Conservation (phyloP, 2,113 vertebrate species). For the Benitochromis conjunctus region DNA sequence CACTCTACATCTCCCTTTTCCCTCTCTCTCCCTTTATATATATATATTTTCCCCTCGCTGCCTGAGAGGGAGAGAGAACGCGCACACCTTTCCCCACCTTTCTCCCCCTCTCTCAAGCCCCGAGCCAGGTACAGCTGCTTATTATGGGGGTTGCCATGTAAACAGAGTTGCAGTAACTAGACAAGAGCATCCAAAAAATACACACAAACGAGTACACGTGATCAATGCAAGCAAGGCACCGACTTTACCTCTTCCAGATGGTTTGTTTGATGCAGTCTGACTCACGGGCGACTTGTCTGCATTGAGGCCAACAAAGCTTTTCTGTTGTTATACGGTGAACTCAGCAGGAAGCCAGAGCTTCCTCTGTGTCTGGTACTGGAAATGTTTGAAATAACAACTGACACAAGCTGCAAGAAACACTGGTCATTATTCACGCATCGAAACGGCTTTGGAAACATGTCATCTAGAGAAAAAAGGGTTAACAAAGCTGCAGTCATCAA, state of each 20-base stretch:
- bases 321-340: slow-evolving; percentile 43
- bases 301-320: slow-evolving; percentile 18
- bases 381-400: slow-evolving; percentile 18
- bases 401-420: not conserved
- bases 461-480: not conserved
- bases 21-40: not conserved
- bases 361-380: slow-evolving; percentile 25
- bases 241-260: slow-evolving; percentile 38
- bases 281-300: slow-evolving; percentile 15
- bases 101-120: not conserved
- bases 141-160: slow-evolving; percentile 58
- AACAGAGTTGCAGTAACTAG: slow-evolving; percentile 39
- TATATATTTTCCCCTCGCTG: not conserved
- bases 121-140: slow-evolving; percentile 18
- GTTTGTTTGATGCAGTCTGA: slow-evolving; percentile 22
- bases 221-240: not conserved
- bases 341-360: slow-evolving; percentile 49
- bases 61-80: not conserved
- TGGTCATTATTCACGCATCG: not conserved
- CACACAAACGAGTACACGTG: not conserved
- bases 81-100: slow-evolving; percentile 7
- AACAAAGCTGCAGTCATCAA: not conserved
- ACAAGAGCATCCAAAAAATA: slow-evolving; percentile 20
- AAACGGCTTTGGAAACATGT: not conserved
- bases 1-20: not conserved